Evolutionary conservation across 2,113 vertebrate genomes (phyloP), one percentile per base, ranked within the genome.

Genomic region (Cephalopholis sonnerati): DNA sequence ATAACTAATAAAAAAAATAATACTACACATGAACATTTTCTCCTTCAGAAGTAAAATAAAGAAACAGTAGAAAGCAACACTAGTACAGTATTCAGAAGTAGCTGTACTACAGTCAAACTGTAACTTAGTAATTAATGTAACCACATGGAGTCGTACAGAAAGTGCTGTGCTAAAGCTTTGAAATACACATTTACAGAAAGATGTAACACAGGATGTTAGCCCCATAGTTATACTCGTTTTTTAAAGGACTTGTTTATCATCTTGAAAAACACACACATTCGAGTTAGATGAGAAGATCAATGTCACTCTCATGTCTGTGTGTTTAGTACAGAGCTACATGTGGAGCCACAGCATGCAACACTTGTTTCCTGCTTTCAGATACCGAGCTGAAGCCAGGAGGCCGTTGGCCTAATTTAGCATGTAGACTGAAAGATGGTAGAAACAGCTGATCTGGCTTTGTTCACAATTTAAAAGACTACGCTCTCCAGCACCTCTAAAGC

Each of bases 121-220:
- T 24, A 44, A 53, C 9, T 58, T 66, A 9, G 41, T 36, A 13
- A 55, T 55, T 63, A 74, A 41, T n/a, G 1, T 72, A 46, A 57
- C 24, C 20, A n/a, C 25, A 65, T 13, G 5, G 9, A 59, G 41
- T 65, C 63, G 1, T 25, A 58, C 54, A 84, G 17, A 78, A 88
- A 72, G 27, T 83, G 59, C 53, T 57, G 27, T 36, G 32, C 68
- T 82, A 72, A 85, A 81, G 66, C 79, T 67, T 80, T 57, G 4
- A 44, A 74, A 74, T 11, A 69, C 13, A 83, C 0, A 59, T n/a
- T 12, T 29, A 55, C 29, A 74, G n/a, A 78, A 81, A 46, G 0
- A 57, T 39, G 25, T 16, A 44, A 58, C 36, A 64, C 24, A 53
- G 29, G 48, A 48, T 53, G 46, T 41, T 58, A 65, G 39, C n/a